phyloP scores from a whole-genome alignment of 2,113 vertebrate species.

The Hippocampus barbouri region DNA sequence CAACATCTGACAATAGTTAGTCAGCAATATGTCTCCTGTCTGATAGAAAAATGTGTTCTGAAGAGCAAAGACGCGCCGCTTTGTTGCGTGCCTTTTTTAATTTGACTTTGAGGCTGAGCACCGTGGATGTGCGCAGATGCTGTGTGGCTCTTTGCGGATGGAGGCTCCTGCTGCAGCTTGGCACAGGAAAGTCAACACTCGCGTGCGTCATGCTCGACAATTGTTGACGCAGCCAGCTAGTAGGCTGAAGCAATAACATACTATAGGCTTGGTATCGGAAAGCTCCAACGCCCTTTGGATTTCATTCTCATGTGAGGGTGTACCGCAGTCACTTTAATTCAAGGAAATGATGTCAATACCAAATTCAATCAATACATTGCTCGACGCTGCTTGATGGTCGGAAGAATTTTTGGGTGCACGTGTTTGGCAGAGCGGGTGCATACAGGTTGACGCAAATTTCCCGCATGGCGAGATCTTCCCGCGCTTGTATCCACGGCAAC shows the following conservation, averaged over 20 bases:
- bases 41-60: slow-evolving; percentile 74
- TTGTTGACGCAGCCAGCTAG: too few species aligned
- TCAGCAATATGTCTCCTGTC: slow-evolving; percentile 71
- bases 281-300: too few species aligned
- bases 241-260: background rate
- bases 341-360: too few species aligned
- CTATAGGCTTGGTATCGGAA: background rate
- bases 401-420: slow-evolving; percentile 24
- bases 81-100: slow-evolving; percentile 67
- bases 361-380: background rate
- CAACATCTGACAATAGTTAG: slow-evolving; percentile 76
- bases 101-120: slow-evolving; percentile 66
- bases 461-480: slow-evolving; percentile 65
- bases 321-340: too few species aligned
- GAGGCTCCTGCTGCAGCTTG: slow-evolving; percentile 61
- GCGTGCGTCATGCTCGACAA: slow-evolving; percentile 60
- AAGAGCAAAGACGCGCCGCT: slow-evolving; percentile 66
- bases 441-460: slow-evolving; percentile 68
- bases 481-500: slow-evolving; percentile 75
- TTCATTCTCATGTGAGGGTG: too few species aligned
- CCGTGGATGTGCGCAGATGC: slow-evolving; percentile 43
- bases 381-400: background rate
- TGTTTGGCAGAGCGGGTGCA: slow-evolving; percentile 66
- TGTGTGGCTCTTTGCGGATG: slow-evolving; percentile 47
- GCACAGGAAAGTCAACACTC: slow-evolving; percentile 53